Conservation (phyloP, 1,140 invertebrate species). For the Lepidurus arcticus region DNA sequence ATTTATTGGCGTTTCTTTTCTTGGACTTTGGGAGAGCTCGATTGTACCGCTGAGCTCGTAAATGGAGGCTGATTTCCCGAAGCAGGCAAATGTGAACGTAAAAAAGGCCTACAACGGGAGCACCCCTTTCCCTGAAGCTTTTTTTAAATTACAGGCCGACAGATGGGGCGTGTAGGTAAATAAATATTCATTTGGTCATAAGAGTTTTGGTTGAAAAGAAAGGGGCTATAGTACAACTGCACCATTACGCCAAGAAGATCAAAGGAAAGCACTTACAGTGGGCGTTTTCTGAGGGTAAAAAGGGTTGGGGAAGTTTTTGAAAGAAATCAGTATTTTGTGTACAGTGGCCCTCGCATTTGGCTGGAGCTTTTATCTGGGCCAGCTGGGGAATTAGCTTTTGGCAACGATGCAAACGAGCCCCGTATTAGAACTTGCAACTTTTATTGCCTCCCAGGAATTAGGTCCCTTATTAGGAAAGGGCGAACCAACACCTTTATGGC, state of each 20-base stretch:
- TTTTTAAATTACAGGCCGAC: background rate
- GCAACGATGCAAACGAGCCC: constrained; percentile 8
- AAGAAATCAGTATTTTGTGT: background rate
- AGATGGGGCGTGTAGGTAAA: background rate
- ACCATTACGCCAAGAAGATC: background rate
- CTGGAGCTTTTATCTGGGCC: background rate
- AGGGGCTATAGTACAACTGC: background rate
- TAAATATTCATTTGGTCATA: constrained; percentile 13
- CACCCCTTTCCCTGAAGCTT: background rate
- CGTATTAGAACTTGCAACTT: constrained; percentile 4
- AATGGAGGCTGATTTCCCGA: background rate
- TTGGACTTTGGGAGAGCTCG: background rate
- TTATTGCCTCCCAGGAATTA: constrained; percentile 7
- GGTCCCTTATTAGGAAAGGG: background rate
- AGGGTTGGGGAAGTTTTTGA: background rate
- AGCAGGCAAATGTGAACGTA: background rate
- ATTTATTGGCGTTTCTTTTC: background rate
- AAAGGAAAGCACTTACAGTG: background rate
- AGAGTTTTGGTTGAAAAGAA: background rate
- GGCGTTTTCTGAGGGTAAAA: background rate
- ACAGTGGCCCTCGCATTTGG: background rate
- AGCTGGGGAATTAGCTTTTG: background rate
- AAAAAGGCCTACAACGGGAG: background rate
- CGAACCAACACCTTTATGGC: background rate
- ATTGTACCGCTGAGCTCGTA: background rate